Evolutionary conservation across 2,888 invertebrate species (phyloP).

Genomic region (Idaea dimidiata): DNA sequence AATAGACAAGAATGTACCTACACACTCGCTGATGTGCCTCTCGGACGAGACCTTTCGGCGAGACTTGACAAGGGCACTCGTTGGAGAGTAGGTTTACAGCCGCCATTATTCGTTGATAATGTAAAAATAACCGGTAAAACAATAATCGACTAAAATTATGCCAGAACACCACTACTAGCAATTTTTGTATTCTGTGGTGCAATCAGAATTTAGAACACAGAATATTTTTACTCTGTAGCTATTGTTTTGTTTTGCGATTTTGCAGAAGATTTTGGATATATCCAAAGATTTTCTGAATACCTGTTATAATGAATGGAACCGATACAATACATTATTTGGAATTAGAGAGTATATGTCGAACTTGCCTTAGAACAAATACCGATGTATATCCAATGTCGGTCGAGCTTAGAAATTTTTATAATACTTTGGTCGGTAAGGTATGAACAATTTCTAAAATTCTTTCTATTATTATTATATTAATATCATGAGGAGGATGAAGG

Average conservation of each 20-base stretch:
- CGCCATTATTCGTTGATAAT: no score
- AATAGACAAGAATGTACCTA: no score
- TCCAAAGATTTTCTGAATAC: not conserved
- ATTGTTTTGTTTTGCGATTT: not conserved
- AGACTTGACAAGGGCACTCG: no score
- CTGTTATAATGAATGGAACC: constrained; percentile 28
- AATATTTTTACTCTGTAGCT: not conserved
- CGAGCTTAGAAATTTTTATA: constrained; percentile 39
- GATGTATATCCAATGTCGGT: constrained; percentile 39
- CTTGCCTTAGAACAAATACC: constrained; percentile 41
- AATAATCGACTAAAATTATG: no score
- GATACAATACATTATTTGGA: constrained; percentile 16
- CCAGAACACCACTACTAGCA: no score
- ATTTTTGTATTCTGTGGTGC: not conserved
- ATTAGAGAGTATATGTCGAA: constrained; percentile 37
- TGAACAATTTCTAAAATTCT: constrained; percentile 14
- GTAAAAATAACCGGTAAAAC: no score
- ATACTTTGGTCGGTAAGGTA: constrained; percentile 41
- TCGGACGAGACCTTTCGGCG: no score
- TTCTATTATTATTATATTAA: constrained; percentile 9
- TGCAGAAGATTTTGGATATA: not conserved
- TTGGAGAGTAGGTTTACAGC: no score
- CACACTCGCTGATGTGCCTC: no score
- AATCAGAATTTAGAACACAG: no score
- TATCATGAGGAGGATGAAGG: no score